These are phyloP conservation scores for Astatotilapia flaviijosephi DNA, from an alignment of 2,113 vertebrate genomes.

Conservation along the genomic window DNA sequence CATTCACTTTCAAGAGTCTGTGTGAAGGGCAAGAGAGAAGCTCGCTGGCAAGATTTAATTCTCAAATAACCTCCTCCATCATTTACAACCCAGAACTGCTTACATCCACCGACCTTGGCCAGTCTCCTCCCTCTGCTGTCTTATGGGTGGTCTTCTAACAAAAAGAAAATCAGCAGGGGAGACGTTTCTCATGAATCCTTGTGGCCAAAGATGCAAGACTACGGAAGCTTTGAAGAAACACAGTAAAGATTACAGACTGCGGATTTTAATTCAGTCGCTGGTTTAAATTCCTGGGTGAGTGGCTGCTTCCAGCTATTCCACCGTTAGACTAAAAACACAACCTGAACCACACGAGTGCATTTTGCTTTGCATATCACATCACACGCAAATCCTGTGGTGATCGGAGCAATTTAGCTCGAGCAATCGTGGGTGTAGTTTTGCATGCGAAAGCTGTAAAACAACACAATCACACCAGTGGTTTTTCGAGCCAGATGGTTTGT, in stretches of 20 bases:
- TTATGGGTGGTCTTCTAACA: not conserved
- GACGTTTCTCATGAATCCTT: not conserved
- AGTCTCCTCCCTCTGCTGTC: not conserved
- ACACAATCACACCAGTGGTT: not conserved
- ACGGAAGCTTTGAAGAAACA: not conserved
- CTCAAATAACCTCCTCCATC: not conserved
- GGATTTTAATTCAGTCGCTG: not conserved
- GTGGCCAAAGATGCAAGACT: not conserved
- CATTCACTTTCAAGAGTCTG: not conserved
- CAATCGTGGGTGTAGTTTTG: constrained; percentile 23
- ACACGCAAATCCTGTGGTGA: constrained; percentile 27
- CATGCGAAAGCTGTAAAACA: not conserved
- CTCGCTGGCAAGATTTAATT: not conserved
- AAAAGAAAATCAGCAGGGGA: not conserved
- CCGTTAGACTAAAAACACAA: not conserved
- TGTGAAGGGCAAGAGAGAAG: not conserved
- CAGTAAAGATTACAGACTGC: not conserved
- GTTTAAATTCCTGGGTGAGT: not conserved
- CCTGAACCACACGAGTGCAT: not conserved
- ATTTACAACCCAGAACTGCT: not conserved
- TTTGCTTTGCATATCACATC: constrained; percentile 30
- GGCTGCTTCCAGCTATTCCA: not conserved
- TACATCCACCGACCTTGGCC: not conserved
- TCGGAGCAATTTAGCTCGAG: not conserved
- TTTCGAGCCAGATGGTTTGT: not conserved